Evolutionary conservation across 2,888 invertebrate species (phyloP).

Genomic region (Amorpha juglandis): DNA sequence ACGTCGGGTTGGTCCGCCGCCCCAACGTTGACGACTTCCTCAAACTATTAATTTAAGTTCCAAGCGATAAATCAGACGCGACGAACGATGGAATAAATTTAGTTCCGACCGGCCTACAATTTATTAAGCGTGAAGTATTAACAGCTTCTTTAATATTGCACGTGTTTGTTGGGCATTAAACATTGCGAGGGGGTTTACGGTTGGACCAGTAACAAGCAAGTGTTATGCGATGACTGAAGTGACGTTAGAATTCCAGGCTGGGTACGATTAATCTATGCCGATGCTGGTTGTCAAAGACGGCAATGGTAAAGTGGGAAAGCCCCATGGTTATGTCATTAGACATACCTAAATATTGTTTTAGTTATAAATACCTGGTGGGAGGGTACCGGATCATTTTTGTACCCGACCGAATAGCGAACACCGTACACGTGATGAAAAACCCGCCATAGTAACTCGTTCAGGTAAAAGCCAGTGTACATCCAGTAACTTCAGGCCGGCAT

Average conservation of each 20-base stretch:
- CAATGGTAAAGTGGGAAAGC: too few species aligned
- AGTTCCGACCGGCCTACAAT: slow-evolving; percentile 58
- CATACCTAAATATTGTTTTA: too few species aligned
- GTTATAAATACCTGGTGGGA: too few species aligned
- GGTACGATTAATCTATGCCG: too few species aligned
- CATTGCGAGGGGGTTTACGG: neutral
- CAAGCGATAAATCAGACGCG: slow-evolving; percentile 60
- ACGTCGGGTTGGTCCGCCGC: slow-evolving; percentile 42
- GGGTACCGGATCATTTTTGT: too few species aligned
- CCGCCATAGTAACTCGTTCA: too few species aligned
- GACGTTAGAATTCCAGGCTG: neutral
- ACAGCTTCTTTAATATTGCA: slow-evolving; percentile 16
- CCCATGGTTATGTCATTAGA: too few species aligned
- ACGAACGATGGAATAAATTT: slow-evolving; percentile 65
- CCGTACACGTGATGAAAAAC: too few species aligned
- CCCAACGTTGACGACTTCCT: slow-evolving; percentile 56
- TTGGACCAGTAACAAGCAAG: neutral
- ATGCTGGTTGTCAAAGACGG: too few species aligned
- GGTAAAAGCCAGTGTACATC: too few species aligned
- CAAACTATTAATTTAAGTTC: slow-evolving; percentile 66
- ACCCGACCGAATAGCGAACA: too few species aligned
- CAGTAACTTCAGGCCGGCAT: too few species aligned
- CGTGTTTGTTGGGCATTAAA: neutral
- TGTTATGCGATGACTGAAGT: neutral
- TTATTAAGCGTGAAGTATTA: slow-evolving; percentile 57